Evolutionary conservation across 2,888 invertebrate species (phyloP).

Genomic region (Mythimna impura): DNA sequence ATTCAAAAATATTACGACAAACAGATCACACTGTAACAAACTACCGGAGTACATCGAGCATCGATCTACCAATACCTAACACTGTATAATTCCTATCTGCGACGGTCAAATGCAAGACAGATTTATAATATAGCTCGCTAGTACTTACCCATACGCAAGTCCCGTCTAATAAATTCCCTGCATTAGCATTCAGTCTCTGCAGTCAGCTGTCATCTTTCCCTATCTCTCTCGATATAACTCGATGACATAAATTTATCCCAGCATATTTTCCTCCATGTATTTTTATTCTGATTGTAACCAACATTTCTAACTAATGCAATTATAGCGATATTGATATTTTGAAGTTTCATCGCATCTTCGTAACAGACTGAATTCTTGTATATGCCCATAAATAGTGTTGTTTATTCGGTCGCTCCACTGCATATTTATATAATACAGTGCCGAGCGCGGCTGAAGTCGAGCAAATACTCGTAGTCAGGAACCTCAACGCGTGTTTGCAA

Average conservation of each 20-base stretch:
- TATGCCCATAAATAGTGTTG: conserved; percentile 44
- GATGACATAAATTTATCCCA: background rate
- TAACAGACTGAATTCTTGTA: background rate
- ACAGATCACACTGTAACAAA: no score
- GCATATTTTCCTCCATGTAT: background rate
- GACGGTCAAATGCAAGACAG: no score
- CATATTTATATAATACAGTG: conserved; percentile 69
- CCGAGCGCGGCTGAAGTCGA: conserved; percentile 55
- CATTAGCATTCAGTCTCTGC: background rate
- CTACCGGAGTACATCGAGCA: no score
- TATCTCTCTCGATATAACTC: background rate
- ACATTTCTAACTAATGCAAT: background rate
- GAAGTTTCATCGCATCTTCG: background rate
- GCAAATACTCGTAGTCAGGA: conserved; percentile 61
- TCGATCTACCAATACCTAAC: no score
- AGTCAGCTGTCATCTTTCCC: background rate
- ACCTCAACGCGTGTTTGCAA: conserved; percentile 61
- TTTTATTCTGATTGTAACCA: background rate
- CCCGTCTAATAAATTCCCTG: background rate
- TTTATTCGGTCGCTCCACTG: conserved; percentile 63
- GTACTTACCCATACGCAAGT: no score
- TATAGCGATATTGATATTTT: background rate
- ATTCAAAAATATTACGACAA: no score
- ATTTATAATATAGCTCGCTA: no score
- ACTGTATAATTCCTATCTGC: no score